These are phyloP conservation scores for Smittia aterrima DNA, from an alignment of 2,888 invertebrate species.

Conservation along the genomic window DNA sequence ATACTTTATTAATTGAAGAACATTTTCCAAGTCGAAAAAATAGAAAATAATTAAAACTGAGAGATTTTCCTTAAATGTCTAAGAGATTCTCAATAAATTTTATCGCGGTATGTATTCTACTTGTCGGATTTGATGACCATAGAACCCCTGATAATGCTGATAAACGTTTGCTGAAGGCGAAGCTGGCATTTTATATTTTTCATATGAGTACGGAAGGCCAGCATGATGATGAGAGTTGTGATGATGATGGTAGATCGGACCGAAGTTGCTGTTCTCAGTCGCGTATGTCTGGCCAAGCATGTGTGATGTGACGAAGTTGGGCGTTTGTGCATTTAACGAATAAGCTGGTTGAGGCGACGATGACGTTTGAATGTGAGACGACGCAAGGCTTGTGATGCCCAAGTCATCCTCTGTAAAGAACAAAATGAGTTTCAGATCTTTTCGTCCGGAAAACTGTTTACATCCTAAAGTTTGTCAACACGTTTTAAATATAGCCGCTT, in stretches of 20 bases:
- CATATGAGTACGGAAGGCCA: conserved; percentile 48
- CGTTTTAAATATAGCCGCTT: conserved; percentile 10
- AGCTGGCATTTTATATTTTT: conserved; percentile 51
- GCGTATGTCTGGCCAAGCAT: conserved; percentile 50
- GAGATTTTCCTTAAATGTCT: background rate
- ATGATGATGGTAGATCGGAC: conserved; percentile 53
- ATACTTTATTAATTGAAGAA: conserved; percentile 29
- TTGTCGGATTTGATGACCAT: conserved; percentile 43
- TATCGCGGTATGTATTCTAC: conserved; percentile 39
- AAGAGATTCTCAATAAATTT: background rate
- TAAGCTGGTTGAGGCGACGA: conserved; percentile 27
- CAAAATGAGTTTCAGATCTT: background rate
- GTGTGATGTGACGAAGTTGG: conserved; percentile 30
- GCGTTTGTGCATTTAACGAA: background rate
- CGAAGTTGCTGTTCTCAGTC: conserved; percentile 52
- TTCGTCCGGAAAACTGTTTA: conserved; percentile 18
- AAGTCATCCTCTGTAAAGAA: conserved; percentile 31
- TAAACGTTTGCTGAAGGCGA: conserved; percentile 47
- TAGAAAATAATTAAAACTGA: background rate
- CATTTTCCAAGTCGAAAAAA: background rate
- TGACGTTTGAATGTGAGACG: conserved; percentile 28
- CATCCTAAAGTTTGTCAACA: conserved; percentile 13
- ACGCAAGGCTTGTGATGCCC: conserved; percentile 22
- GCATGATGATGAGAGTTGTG: conserved; percentile 45
- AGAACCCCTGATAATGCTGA: conserved; percentile 48